These are phyloP conservation scores for Eclectus roratus DNA, from an alignment of 2,113 vertebrate species.

Conservation along the genomic window DNA sequence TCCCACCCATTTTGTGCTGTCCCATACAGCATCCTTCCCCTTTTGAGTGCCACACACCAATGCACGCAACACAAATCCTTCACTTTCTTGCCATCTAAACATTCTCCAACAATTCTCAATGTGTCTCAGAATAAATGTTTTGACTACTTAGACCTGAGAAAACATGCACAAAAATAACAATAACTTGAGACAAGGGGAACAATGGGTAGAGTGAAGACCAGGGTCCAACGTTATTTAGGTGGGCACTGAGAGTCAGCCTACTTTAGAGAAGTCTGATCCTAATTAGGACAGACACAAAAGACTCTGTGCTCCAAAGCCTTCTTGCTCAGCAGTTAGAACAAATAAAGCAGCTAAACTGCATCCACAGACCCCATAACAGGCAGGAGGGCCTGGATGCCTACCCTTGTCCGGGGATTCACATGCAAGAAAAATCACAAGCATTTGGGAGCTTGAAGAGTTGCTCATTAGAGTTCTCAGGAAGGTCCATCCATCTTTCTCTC, in stretches of 20 bases:
- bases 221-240: background rate
- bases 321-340: background rate
- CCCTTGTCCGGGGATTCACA: background rate
- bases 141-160: background rate
- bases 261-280: background rate
- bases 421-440: background rate
- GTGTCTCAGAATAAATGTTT: background rate
- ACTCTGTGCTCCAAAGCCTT: background rate
- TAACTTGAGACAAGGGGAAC: background rate
- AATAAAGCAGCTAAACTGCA: background rate
- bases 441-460: background rate
- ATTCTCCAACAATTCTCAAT: background rate
- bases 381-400: background rate
- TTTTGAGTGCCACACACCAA: fast-evolving
- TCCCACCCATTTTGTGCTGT: background rate
- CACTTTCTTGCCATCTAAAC: background rate
- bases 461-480: background rate
- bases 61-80: background rate
- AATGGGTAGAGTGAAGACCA: background rate
- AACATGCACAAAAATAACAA: background rate
- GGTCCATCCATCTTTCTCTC: background rate
- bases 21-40: background rate
- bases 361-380: background rate
- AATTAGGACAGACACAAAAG: background rate
- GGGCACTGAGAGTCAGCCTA: background rate